These are phyloP conservation scores for Bombus breviceps DNA, from an alignment of 1,140 invertebrate genomes.

Conservation along the genomic window DNA sequence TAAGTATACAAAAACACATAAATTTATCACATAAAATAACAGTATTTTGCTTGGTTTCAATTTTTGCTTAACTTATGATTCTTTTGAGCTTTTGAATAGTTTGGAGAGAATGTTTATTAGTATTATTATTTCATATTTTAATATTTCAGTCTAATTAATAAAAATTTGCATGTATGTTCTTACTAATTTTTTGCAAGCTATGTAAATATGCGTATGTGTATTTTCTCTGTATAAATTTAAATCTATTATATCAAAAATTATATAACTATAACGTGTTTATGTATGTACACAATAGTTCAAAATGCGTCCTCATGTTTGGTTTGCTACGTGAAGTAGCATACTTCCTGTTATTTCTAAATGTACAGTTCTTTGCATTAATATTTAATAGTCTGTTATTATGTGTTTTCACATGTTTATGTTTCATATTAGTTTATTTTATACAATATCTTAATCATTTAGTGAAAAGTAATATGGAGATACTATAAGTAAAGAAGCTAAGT, in stretches of 20 bases:
- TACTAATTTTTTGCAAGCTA: not conserved
- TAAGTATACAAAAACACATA: too few species aligned
- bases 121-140: not conserved
- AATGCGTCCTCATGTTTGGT: not conserved
- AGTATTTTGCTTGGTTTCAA: conserved; percentile 29
- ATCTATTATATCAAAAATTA: not conserved
- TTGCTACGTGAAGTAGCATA: not conserved
- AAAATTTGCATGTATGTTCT: not conserved
- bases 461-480: not conserved
- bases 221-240: not conserved
- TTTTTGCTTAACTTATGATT: not conserved
- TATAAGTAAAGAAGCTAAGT: not conserved
- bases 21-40: not conserved
- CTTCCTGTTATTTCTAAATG: not conserved
- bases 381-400: not conserved
- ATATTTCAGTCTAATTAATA: not conserved
- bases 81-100: not conserved
- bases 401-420: not conserved
- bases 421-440: not conserved
- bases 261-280: not conserved
- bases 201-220: not conserved
- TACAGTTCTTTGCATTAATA: not conserved
- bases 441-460: not conserved
- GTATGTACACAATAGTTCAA: not conserved
- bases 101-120: not conserved